Evolutionary conservation across 1,140 invertebrate genomes (phyloP), one percentile per base, ranked within the genome.

Genomic region (Lethocerus indicus): DNA sequence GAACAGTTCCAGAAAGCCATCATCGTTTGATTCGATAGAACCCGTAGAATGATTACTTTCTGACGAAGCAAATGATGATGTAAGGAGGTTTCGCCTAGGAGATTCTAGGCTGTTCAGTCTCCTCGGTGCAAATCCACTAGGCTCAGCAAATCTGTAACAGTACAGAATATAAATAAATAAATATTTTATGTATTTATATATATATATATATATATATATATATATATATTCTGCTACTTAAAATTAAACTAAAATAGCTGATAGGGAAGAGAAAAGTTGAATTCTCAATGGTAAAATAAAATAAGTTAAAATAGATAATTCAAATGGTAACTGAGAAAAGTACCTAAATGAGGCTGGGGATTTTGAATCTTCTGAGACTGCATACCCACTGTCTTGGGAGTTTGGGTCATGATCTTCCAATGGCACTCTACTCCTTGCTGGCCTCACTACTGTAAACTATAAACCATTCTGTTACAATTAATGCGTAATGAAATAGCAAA

Each of bases 1-100:
- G 37, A 76, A 71, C 29, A 82, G 64, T 16, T 83, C 79, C 54
- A 76, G 69, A 54, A 79, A 79, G 9, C 78, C 78, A 57, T 83
- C 79, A 45, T 78, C 76, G 58, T 72, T 71, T 1, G 73, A 75
- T 39, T 75, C 73, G 53, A 64, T 65, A 50, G 71, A 74, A 21
- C 64, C 71, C 20, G 68, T 75, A 9, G 67, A 78, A 49, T 42
- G 47, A n/a, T n/a, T n/a, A n/a, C n/a, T n/a, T n/a, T n/a, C n/a
- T 25, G 46, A 41, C 24, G 46, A 45, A 44, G 21, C 14, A 7
- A 23, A 43, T 1, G 41, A 43, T 1, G 32, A 35, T 1, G 29
- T 37, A 9, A 23, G 32, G 14, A 39, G 29, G 27, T 46, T 52
- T n/a, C 49, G 63, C 70, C n/a, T 69, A 61, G 40, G 71, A 66